These are phyloP conservation scores for Hypanus sabinus DNA, from an alignment of 2,113 vertebrate genomes.

Conservation along the genomic window DNA sequence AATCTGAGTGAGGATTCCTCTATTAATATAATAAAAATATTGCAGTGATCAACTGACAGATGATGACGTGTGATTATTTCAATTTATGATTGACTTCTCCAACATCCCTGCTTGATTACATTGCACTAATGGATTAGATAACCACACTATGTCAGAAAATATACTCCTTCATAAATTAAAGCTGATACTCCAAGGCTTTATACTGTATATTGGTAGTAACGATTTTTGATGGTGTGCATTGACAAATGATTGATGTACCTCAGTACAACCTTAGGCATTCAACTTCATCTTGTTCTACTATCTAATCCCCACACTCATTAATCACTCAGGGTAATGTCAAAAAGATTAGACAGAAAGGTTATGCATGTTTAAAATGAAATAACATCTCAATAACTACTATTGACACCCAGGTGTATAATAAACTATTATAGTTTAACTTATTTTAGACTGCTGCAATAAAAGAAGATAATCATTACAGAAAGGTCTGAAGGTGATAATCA, in stretches of 20 bases:
- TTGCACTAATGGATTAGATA: not conserved
- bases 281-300: conserved; percentile 25
- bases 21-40: not conserved
- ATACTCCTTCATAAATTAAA: conserved; percentile 19
- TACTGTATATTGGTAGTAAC: conserved; percentile 14
- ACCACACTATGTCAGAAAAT: conserved; percentile 28
- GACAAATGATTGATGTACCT: conserved; percentile 32
- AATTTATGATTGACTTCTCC: conserved; percentile 2
- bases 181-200: not conserved
- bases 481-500: not conserved
- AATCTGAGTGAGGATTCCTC: no score
- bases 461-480: not conserved
- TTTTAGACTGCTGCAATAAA: not conserved
- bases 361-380: conserved; percentile 17
- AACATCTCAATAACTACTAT: conserved; percentile 28
- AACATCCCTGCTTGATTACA: conserved; percentile 14
- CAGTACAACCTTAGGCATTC: not conserved
- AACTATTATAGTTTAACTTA: not conserved
- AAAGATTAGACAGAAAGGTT: conserved; percentile 12
- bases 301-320: conserved; percentile 21
- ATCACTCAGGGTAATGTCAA: conserved; percentile 4
- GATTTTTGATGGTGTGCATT: conserved; percentile 20
- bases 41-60: not conserved
- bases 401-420: not conserved
- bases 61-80: not conserved